Evolutionary conservation across 2,113 vertebrate genomes (phyloP), one percentile per base, ranked within the genome.

Genomic region (Apodemus speciosus): DNA sequence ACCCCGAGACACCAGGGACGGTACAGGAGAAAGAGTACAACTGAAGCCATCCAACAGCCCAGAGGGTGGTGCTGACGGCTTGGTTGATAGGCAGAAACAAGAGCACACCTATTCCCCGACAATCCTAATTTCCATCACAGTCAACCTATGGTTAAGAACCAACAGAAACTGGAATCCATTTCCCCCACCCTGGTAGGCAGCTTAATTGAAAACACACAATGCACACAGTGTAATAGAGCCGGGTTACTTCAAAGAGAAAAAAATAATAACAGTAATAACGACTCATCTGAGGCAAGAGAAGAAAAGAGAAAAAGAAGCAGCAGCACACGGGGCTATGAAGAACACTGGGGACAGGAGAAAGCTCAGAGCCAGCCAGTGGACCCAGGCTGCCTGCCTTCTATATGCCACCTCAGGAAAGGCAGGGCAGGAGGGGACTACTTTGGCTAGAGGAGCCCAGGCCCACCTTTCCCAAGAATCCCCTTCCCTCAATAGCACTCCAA

Each of bases 261-360:
- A 8, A 43, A 73, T 49, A 72, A 58, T 4, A 80, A 10, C 40
- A 79, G 23, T 10, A 30, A 53, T 56, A 16, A 25, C 1, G 6
- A 72, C 21, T 56, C 40, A 14, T 27, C 9, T 43, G 8, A 14
- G 20, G 9, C 58, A 38, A 53, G 56, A 6, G 35, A 27, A 35
- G 7, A 35, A 30, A 64, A 27, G 2, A 27, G 6, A 30, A 23
- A 13, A 25, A 15, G 15, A 84, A 68, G 56, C 3, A 18, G 0
- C 4, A n/a, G 0, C 5, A 11, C 30, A 21, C 27, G 1, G 8
- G 38, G 23, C 35, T 20, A 2, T 7, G 6, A 16, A 64, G 27
- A 66, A 58, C 14, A 27, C 18, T 3, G 9, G 2, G 3, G 46
- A n/a, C 3, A 25, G 25, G 15, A 56, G 64, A 56, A 68, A 18